Evolutionary conservation across 2,797 vertebrate species (phyloP).

Genomic region (Malurus splendens): DNA sequence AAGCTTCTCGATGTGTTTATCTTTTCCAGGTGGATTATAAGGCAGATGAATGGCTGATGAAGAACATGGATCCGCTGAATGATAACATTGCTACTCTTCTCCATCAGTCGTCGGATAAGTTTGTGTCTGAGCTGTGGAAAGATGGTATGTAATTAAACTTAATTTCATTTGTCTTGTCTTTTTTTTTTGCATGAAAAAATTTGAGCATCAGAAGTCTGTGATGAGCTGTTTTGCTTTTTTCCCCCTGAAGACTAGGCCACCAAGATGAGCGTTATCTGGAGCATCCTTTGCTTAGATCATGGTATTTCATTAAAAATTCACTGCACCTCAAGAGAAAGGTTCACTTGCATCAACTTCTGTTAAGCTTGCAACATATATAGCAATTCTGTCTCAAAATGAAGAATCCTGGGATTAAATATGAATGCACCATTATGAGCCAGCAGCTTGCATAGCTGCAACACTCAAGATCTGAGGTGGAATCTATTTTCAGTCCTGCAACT

Average conservation of each 20-base stretch:
- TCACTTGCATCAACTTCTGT: not conserved
- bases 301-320: not conserved
- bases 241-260: not conserved
- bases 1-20: not conserved
- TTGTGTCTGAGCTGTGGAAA: slow-evolving; percentile 94
- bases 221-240: not conserved
- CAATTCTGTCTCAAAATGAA: not conserved
- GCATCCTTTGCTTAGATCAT: not conserved
- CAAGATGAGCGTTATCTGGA: not conserved
- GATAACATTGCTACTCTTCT: slow-evolving; percentile 92
- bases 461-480: not conserved
- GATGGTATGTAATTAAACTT: slow-evolving; percentile 78
- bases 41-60: slow-evolving; percentile 97
- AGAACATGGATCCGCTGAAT: slow-evolving; percentile 98
- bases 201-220: not conserved
- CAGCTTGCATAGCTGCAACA: not conserved
- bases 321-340: not conserved
- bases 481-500: not conserved
- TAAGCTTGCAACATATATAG: not conserved
- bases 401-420: not conserved
- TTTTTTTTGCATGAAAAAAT: not conserved
- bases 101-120: slow-evolving; percentile 94
- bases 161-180: not conserved
- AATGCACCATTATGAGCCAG: not conserved
- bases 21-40: slow-evolving; percentile 92